Conservation (phyloP, 2,888 invertebrate genomes). For the Lasioglossum malachurum region DNA sequence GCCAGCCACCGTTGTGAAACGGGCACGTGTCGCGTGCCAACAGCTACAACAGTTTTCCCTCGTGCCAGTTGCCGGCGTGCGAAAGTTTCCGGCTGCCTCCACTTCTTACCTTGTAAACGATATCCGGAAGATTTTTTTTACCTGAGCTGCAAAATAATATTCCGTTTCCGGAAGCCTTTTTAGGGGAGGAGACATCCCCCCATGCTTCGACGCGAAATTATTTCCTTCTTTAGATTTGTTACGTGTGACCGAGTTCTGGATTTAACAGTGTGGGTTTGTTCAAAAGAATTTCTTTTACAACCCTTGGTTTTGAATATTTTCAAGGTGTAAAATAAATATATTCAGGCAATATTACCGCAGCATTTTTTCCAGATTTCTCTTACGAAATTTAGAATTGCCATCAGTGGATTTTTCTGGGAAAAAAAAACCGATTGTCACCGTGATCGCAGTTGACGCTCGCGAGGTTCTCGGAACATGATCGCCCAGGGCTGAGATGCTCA, state of each 20-base stretch:
- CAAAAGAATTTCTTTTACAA: background rate
- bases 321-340: background rate
- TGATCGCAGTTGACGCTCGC: background rate
- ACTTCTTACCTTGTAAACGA: background rate
- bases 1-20: background rate
- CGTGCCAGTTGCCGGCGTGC: background rate
- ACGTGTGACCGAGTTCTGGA: background rate
- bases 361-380: background rate
- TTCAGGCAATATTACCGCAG: background rate
- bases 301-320: background rate
- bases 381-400: background rate
- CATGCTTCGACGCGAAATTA: background rate
- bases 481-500: background rate
- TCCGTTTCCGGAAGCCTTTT: background rate
- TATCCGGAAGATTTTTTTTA: background rate
- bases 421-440: background rate
- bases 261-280: background rate
- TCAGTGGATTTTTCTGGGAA: background rate
- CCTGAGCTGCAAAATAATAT: background rate
- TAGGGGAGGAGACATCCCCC: background rate
- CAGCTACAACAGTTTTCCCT: background rate
- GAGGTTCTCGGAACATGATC: slow-evolving; percentile 37
- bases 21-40: slow-evolving; percentile 1
- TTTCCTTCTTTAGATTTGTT: background rate
- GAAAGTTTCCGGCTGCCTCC: background rate